Evolutionary conservation across 2,888 invertebrate genomes (phyloP).

Genomic region (Cryptocephalus moraei): DNA sequence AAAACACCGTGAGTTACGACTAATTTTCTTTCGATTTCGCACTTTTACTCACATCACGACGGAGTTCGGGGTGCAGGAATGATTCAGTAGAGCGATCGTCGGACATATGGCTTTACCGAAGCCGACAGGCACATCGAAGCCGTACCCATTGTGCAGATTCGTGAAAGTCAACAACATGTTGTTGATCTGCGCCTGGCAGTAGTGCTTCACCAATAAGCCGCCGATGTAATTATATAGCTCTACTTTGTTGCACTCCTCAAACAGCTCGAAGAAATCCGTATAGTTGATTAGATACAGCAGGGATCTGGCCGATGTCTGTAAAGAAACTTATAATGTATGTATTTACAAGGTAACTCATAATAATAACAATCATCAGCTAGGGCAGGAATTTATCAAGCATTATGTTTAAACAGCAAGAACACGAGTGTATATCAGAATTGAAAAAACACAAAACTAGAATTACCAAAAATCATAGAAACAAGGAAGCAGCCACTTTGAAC

Average conservation of each 20-base stretch:
- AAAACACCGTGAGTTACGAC: too few relatives aligned
- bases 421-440: too few relatives aligned
- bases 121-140: constrained; percentile 13
- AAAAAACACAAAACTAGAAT: too few relatives aligned
- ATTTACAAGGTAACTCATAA: too few relatives aligned
- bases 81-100: constrained; percentile 18
- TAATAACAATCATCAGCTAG: too few relatives aligned
- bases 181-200: constrained; percentile 21
- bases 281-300: constrained; percentile 18
- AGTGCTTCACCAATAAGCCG: constrained; percentile 20
- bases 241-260: constrained; percentile 3
- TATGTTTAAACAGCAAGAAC: too few relatives aligned
- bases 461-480: too few relatives aligned
- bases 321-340: not conserved
- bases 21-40: too few relatives aligned
- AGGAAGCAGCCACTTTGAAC: too few relatives aligned
- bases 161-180: constrained; percentile 13
- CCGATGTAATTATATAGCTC: constrained; percentile 17
- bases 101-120: constrained; percentile 21
- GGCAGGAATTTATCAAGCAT: too few relatives aligned
- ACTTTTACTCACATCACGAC: constrained; percentile 17
- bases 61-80: constrained; percentile 20
- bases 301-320: constrained; percentile 14
- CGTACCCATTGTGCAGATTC: constrained; percentile 10
- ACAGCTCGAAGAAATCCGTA: constrained; percentile 16